These are phyloP conservation scores for Panthera tigris DNA, from an alignment of 2,113 vertebrate genomes.

Conservation along the genomic window DNA sequence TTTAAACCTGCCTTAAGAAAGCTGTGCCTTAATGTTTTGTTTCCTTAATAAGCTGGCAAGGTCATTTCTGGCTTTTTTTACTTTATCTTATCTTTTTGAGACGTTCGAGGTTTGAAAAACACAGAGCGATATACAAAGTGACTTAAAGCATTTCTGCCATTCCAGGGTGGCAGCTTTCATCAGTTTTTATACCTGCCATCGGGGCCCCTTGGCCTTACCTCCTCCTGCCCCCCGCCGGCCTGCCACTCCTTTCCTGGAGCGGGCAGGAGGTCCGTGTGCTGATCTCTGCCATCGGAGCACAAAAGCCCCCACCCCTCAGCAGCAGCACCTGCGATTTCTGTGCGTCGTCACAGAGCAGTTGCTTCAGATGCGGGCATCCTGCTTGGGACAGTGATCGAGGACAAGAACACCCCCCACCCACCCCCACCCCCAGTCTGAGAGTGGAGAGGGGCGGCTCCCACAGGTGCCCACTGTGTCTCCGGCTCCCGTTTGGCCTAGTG, in stretches of 20 bases:
- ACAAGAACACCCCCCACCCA: too few species aligned
- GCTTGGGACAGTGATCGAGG: rapidly evolving
- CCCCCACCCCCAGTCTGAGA: neutral
- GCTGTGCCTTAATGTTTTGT: neutral
- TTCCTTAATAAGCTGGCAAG: conserved; percentile 21
- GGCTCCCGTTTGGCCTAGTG: rapidly evolving
- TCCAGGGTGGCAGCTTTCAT: neutral
- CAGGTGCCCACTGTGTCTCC: neutral
- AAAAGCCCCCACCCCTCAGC: neutral
- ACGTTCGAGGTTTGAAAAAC: conserved; percentile 18
- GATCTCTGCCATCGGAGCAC: neutral
- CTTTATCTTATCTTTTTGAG: conserved; percentile 17
- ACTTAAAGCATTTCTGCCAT: neutral
- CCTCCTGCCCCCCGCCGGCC: neutral
- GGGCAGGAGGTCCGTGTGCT: neutral
- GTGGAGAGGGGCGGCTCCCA: neutral
- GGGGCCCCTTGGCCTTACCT: neutral
- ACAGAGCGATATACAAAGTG: neutral
- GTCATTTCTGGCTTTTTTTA: neutral
- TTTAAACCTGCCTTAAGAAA: conserved; percentile 15
- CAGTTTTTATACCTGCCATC: neutral
- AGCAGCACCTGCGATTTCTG: neutral
- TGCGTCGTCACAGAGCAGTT: neutral
- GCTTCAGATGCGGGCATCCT: neutral
- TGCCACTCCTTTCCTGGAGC: neutral